Evolutionary conservation across 2,888 invertebrate species (phyloP).

Genomic region (Boloria selene): DNA sequence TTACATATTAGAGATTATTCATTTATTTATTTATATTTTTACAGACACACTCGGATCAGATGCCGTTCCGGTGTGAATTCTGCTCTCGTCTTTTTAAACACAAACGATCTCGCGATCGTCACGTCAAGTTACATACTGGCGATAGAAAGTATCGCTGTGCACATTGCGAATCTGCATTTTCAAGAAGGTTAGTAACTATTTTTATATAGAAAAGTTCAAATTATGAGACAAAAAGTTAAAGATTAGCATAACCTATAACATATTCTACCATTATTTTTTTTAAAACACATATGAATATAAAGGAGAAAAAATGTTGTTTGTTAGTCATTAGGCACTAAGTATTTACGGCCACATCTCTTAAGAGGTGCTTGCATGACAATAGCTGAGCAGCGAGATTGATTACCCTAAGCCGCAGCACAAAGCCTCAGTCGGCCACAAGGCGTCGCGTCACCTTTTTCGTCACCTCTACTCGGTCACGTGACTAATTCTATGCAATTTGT

Average conservation of each 20-base stretch:
- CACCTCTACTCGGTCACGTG: conserved; percentile 77
- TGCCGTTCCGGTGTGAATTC: conserved; percentile 96
- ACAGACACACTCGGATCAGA: conserved; percentile 95
- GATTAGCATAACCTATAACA: not conserved
- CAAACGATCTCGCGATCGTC: conserved; percentile 95
- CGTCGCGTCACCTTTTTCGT: conserved; percentile 80
- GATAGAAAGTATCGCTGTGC: conserved; percentile 95
- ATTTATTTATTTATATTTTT: conserved; percentile 70
- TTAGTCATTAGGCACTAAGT: conserved; percentile 47
- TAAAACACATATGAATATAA: conserved; percentile 12
- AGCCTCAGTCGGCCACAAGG: conserved; percentile 56
- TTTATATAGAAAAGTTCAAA: not conserved
- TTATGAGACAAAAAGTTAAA: not conserved
- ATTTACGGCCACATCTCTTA: conserved; percentile 44
- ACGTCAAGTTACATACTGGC: conserved; percentile 95
- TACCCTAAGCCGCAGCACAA: conserved; percentile 63
- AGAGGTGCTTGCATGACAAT: conserved; percentile 69
- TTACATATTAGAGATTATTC: no score
- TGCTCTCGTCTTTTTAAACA: conserved; percentile 97
- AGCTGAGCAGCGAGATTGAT: conserved; percentile 67
- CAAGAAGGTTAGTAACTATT: conserved; percentile 90
- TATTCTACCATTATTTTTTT: conserved; percentile 1
- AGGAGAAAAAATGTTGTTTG: conserved; percentile 17
- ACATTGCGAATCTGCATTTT: conserved; percentile 95
- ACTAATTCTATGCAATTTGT: conserved; percentile 81